Evolutionary conservation across 1,140 invertebrate genomes (phyloP), one percentile per base, ranked within the genome.

Genomic region (Nymphalis io): DNA sequence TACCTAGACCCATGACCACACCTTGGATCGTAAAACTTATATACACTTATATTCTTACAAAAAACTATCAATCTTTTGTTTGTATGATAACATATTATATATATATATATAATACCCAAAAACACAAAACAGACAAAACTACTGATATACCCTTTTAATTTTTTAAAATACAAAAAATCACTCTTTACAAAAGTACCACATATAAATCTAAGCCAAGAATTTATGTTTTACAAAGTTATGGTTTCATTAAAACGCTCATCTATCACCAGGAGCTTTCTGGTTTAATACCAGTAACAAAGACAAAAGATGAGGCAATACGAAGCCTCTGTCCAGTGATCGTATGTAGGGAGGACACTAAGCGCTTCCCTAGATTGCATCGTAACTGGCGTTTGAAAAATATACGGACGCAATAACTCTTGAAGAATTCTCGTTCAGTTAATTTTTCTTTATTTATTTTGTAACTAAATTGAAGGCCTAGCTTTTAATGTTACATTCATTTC

Each of bases 281-380:
- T 51, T 51, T 51, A 46, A 46, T 46, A 46, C 15, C 8, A 51
- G 46, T 51, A 18, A 51, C 46, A 51, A 51, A 51, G 46, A 51
- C 46, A 51, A 51, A 51, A 51, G 46, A 51, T 8, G 42, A 15
- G 16, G 18, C 46, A 51, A 51, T 51, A 51, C 16, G 46, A 51
- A 20, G 46, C 46, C n/a, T 48, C n/a, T 46, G 46, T 51, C 46
- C 46, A 51, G 46, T 18, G 44, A 42, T 18, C 18, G 46, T 11
- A n/a, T 51, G 16, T 51, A 51, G 16, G 15, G 18, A 12, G 46
- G 16, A 51, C 46, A 51, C 46, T 51, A 51, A 51, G 6, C 44
- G 16, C 46, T 51, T 20, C 42, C 27, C 27, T 16, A 11, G 18
- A 10, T 51, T 16, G 16, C 46, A 20, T 20, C 46, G 46, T 46